Percentiles rank a stretch among this genome's conserved stretches.
phyloP scores from a whole-genome alignment of 2,888 invertebrate genomes.

The Scaptomyza tumidula region DNA sequence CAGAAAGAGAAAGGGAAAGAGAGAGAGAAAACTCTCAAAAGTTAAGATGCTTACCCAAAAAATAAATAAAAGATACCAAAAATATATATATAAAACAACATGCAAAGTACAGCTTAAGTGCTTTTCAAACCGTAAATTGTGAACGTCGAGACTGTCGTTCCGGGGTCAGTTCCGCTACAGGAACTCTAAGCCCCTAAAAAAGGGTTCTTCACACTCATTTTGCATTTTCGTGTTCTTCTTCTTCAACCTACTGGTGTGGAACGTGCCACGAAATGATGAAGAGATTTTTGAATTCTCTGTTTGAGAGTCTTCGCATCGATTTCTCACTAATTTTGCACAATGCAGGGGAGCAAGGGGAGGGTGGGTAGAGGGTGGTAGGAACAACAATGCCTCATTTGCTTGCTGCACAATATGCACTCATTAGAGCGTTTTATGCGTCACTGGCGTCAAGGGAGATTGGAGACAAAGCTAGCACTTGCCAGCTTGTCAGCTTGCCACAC shows the following conservation, averaged over 20 bases:
- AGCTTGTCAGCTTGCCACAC: not conserved
- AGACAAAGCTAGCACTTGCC: constrained; percentile 13
- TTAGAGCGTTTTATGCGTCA: constrained; percentile 59
- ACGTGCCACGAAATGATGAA: constrained; percentile 27
- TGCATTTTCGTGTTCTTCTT: not conserved
- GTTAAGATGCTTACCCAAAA: constrained; percentile 54
- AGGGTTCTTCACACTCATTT: constrained; percentile 27
- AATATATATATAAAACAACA: not conserved
- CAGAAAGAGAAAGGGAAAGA: too few relatives aligned
- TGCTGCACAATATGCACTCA: constrained; percentile 71
- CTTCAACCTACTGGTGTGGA: constrained; percentile 26
- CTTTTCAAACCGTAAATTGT: constrained; percentile 38
- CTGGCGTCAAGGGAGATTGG: constrained; percentile 23
- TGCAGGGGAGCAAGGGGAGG: not conserved
- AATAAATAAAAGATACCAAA: constrained; percentile 1
- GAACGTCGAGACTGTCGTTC: constrained; percentile 1
- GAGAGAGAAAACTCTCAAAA: constrained; percentile 10
- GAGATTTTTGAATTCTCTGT: not conserved
- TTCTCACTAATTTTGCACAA: constrained; percentile 23
- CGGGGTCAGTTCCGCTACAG: constrained; percentile 19
- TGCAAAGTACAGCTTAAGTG: constrained; percentile 59
- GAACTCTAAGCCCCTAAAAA: constrained; percentile 11
- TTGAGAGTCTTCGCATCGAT: constrained; percentile 41
- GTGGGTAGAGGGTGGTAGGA: not conserved
- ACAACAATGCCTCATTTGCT: constrained; percentile 57